A percentile compares a stretch with the other conserved stretches of the same genome.
These are phyloP conservation scores for Prosopocoilus inquinatus DNA, from an alignment of 2,888 invertebrate species.

Conservation along the genomic window DNA sequence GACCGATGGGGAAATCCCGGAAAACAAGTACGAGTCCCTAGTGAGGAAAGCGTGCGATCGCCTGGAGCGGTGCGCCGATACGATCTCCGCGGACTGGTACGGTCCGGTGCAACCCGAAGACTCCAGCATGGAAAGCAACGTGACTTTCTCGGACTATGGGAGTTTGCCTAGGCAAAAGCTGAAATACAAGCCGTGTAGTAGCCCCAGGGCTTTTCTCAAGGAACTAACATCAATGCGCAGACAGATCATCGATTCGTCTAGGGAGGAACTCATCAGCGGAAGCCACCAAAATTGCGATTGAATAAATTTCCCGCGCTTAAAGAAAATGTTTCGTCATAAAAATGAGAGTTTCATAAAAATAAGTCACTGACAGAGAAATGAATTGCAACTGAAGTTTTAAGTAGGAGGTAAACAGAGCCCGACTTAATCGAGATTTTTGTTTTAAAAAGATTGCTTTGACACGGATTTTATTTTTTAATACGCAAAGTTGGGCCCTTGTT, in stretches of 20 bases:
- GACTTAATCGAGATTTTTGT: no score
- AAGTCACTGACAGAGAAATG: no score
- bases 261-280: conserved; percentile 48
- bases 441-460: no score
- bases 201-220: conserved; percentile 59
- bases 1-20: conserved; percentile 32
- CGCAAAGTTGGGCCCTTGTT: no score
- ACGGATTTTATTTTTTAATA: no score
- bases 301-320: no score
- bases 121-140: conserved; percentile 44
- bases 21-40: conserved; percentile 45
- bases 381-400: no score
- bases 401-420: no score
- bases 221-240: conserved; percentile 58
- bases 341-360: no score
- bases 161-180: conserved; percentile 42
- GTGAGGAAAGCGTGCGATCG: conserved; percentile 44
- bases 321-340: no score
- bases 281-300: no score
- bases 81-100: conserved; percentile 9
- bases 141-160: conserved; percentile 47
- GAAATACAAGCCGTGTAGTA: conserved; percentile 37
- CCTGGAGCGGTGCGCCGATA: conserved; percentile 42
- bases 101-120: conserved; percentile 31
- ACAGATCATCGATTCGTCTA: conserved; percentile 56